Conservation (phyloP, 2,888 invertebrate genomes). For the Atherix ibis region DNA sequence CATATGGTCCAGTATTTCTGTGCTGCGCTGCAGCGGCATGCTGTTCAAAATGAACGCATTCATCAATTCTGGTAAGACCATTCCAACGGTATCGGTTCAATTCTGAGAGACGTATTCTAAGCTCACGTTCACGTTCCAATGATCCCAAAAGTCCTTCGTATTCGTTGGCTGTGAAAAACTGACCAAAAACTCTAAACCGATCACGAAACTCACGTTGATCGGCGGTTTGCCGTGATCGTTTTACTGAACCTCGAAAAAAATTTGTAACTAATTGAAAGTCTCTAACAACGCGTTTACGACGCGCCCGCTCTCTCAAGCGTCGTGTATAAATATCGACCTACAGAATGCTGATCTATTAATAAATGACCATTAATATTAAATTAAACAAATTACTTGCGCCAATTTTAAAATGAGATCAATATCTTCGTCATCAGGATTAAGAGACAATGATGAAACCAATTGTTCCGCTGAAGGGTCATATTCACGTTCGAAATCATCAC, state of each 20-base stretch:
- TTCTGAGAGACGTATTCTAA: conserved; percentile 69
- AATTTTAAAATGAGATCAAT: conserved; percentile 78
- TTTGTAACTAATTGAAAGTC: conserved; percentile 82
- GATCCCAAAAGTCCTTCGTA: conserved; percentile 65
- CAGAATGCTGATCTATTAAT: no score
- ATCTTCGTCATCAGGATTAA: conserved; percentile 78
- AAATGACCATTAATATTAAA: neutral
- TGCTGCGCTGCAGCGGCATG: conserved; percentile 47
- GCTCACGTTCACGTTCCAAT: conserved; percentile 68
- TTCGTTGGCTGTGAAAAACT: conserved; percentile 75
- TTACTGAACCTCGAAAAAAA: conserved; percentile 51
- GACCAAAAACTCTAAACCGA: conserved; percentile 68
- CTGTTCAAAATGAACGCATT: conserved; percentile 79
- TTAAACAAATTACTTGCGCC: conserved; percentile 39
- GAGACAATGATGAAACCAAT: conserved; percentile 66
- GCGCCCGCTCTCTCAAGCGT: conserved; percentile 65
- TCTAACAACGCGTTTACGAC: conserved; percentile 75
- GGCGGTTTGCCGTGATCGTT: conserved; percentile 28
- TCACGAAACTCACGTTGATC: conserved; percentile 54
- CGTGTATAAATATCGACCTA: conserved; percentile 76
- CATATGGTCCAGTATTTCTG: conserved; percentile 33
- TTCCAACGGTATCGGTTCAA: conserved; percentile 69
- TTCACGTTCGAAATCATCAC: conserved; percentile 94
- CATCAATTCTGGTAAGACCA: conserved; percentile 68
- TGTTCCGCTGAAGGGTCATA: conserved; percentile 86